Base-by-base conservation (phyloP, 2,797 vertebrate species). In the Ctenopoma kingsleyae region DNA sequence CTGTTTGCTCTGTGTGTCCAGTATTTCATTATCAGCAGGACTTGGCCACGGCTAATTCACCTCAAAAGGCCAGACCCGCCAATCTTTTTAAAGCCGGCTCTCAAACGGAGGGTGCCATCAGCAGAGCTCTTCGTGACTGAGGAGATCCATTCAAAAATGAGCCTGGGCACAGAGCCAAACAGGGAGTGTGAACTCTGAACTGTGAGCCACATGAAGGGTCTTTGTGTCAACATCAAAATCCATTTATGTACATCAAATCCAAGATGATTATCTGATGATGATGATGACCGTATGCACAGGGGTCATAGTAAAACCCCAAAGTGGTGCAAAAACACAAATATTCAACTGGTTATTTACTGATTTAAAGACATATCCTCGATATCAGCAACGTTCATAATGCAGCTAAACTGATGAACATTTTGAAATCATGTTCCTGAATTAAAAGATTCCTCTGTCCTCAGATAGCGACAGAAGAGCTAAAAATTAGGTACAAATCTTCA, bases 11-110 rank as follows among this genome's bases (percentile, higher is more conserved):
- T 52, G 62, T 38, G 52, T 66, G 62, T 74, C 80, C 61, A 46
- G 58, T 64, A 75, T 74, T 53, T 83, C 74, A 1, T 35, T 89
- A 81, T 90, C 89, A 90, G 84, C 76, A 23, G 80, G 84, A 72
- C 78, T 81, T 72, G 35, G 86, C 83, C 91, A 89, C 59, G 86
- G 86, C 85, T 86, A 89, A 91, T 92, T 87, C 83, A 78, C 69
- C 74, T 92, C 83, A 91, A 92, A 87, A 87, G 85, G 61, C 80
- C 77, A 46, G 77, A 74, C 70, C 74, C 48, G 76, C 58, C 82
- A 60, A 74, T 82, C 79, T 82, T 79, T 84, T 64, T 78, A 82
- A 89, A 74, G 85, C 81, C 44, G 55, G 22, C 64, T 67, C 75
- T 76, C 36, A 52, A 60, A 71, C 70, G 47, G 35, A 71, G 76